Evolutionary conservation across 2,888 invertebrate species (phyloP), one percentile per base, ranked within the genome.

Genomic region (Neocrepidodera transversa): DNA sequence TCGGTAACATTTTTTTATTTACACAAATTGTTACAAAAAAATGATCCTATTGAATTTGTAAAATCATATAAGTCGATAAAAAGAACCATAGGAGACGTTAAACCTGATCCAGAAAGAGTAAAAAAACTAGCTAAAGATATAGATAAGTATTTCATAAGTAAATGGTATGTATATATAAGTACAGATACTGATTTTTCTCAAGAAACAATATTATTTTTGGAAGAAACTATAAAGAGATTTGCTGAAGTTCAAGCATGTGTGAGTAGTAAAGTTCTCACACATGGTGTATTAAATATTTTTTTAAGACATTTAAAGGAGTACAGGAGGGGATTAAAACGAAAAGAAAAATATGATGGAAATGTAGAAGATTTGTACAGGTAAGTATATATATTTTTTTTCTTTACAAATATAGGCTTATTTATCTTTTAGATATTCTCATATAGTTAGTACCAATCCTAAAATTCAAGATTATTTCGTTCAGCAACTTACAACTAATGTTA

Each of bases 271-370:
- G 76, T 76, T 58, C 64, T 83, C 30, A 68, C 78, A 8, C 79
- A 82, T 61, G 81, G 80, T 23, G 58, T 79, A 38, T 76, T 85
- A 14, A 83, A 85, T 47, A 79, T 88, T 52, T 76, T 86, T 38
- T 78, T 85, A 17, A 82, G 82, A 45, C 88, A 88, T 71, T 76
- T 87, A 13, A 87, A 87, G 68, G 88, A 88, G 69, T 88, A 86
- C 71, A 82, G 83, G 32, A 84, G 84, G 71, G 82, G 85, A 17
- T 64, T 85, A n/a, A 87, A 86, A 71, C 81, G 85, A 7, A 80
- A 82, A 58, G 82, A 84, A 56, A 84, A 83, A 68, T 78, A 76
- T 54, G 80, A 75, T 8, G 79, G 73, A 26, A 67, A 78, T 0
- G 75, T 85, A 48, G 83, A 83, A 65, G 79, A 80, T 1, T 76